Evolutionary conservation across 2,888 invertebrate genomes (phyloP), one percentile per base, ranked within the genome.

Genomic region (Melinaea menophilus): DNA sequence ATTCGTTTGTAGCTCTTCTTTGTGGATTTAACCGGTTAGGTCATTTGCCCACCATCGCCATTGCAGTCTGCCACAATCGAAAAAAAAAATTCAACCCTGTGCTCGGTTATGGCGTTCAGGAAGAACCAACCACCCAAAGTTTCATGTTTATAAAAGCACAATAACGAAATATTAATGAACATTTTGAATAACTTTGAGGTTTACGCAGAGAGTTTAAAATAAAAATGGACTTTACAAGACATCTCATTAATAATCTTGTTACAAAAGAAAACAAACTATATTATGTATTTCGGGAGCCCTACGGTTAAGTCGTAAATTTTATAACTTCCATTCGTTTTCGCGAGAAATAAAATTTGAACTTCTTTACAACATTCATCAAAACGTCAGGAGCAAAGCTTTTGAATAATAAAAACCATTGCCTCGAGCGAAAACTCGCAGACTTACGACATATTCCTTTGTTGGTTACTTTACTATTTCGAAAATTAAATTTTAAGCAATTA

Each of bases 331-430:
- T 81, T 81, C 79, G 78, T 76, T 82, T 79, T 75, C 73, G 77
- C 75, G 77, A 72, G 79, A 79, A 84, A 85, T 84, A 84, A 87
- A 86, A 83, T 84, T 78, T 82, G 79, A 84, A 86, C 79, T 86
- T 83, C 83, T 80, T 82, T 83, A 79, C 77, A 83, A 80, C 88
- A 87, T 88, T 87, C 85, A 87, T 88, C 88, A 87, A 80, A 81
- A 80, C 84, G 86, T 87, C 86, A 82, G 71, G 80, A 77, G 80
- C 84, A 84, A 81, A 79, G 80, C 83, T 82, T 86, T 84, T 88
- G 86, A 88, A 87, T 88, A 86, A 86, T 86, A 84, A 86, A 85
- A 85, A 79, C 77, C 67, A 69, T 71, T 70, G 71, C 70, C 71
- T 67, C 57, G 64, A 71, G 65, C 64, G 61, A 66, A 69, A 67